Conservation (phyloP, 2,797 vertebrate genomes). For the Liparis tanakae region DNA sequence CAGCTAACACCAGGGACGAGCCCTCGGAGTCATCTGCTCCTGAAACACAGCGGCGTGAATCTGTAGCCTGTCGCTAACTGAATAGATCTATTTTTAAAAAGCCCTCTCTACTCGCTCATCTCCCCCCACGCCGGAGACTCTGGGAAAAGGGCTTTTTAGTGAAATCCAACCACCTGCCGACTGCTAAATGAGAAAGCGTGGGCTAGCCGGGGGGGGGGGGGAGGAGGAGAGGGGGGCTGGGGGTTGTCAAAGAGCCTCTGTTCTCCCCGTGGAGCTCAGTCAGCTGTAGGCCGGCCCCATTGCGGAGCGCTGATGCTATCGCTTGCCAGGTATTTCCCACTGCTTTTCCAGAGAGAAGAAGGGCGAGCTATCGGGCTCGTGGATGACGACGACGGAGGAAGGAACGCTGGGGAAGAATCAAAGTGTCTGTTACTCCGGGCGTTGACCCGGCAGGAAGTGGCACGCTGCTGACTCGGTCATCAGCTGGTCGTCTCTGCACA, state of each 20-base stretch:
- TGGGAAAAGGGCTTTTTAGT: slow-evolving; percentile 81
- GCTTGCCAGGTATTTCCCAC: slow-evolving; percentile 77
- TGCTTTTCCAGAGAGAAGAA: slow-evolving; percentile 62
- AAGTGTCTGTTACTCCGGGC: slow-evolving; percentile 42
- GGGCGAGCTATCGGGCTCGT: slow-evolving; percentile 52
- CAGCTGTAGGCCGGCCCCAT: slow-evolving; percentile 78
- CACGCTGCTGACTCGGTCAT: slow-evolving; percentile 46
- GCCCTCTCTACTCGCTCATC: slow-evolving; percentile 60
- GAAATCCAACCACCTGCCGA: slow-evolving; percentile 86
- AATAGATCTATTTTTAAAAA: slow-evolving; percentile 80
- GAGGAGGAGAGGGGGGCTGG: slow-evolving; percentile 46
- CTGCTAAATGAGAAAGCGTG: slow-evolving; percentile 85
- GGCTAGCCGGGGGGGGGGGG: slow-evolving; percentile 80
- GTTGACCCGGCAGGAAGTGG: slow-evolving; percentile 60
- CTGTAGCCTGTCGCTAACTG: slow-evolving; percentile 69
- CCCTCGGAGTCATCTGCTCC: slow-evolving; percentile 56
- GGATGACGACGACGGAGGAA: slow-evolving; percentile 39
- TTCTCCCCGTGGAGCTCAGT: slow-evolving; percentile 79
- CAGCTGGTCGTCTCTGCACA: slow-evolving; percentile 38
- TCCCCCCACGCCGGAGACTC: slow-evolving; percentile 69
- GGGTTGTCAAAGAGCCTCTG: slow-evolving; percentile 83
- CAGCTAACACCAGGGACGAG: slow-evolving; percentile 55
- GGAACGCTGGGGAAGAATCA: slow-evolving; percentile 49
- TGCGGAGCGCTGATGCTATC: slow-evolving; percentile 74
- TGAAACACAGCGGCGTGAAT: slow-evolving; percentile 68